Percentiles rank a stretch among this genome's conserved stretches.
phyloP scores from a whole-genome alignment of 2,888 invertebrate species.

The Perdita meconis region DNA sequence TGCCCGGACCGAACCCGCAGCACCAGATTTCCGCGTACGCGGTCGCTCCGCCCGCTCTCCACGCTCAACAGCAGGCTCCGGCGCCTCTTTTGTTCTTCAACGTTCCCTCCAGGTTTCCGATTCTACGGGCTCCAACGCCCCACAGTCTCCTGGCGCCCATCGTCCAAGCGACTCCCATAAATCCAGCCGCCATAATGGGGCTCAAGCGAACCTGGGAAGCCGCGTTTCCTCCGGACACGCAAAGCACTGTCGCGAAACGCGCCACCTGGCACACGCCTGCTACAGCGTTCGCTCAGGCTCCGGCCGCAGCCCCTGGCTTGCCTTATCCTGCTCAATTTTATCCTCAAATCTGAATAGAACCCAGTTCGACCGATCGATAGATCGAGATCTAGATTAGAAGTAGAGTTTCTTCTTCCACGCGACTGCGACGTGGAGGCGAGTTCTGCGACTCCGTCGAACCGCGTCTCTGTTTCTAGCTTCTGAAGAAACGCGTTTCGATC shows the following conservation, averaged over 20 bases:
- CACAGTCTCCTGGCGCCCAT: slow-evolving; percentile 77
- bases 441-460: too few species aligned
- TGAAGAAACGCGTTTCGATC: too few species aligned
- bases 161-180: slow-evolving; percentile 76
- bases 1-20: slow-evolving; percentile 85
- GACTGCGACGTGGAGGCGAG: not conserved
- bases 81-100: slow-evolving; percentile 79
- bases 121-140: slow-evolving; percentile 80
- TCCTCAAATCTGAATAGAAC: slow-evolving; percentile 75
- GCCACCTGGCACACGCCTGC: slow-evolving; percentile 80
- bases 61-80: slow-evolving; percentile 77
- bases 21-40: slow-evolving; percentile 78
- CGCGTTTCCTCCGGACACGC: slow-evolving; percentile 87
- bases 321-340: slow-evolving; percentile 86
- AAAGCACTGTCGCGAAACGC: slow-evolving; percentile 77
- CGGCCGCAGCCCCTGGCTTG: slow-evolving; percentile 85
- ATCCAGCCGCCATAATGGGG: slow-evolving; percentile 83
- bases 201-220: slow-evolving; percentile 90
- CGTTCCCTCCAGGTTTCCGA: slow-evolving; percentile 79
- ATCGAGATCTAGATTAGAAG: not conserved
- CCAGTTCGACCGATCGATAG: too few species aligned
- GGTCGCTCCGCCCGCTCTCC: slow-evolving; percentile 84
- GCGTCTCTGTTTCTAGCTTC: too few species aligned
- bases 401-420: not conserved
- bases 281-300: slow-evolving; percentile 80